Base-by-base conservation (phyloP, 2,113 vertebrate species). In the Sitta europaea region DNA sequence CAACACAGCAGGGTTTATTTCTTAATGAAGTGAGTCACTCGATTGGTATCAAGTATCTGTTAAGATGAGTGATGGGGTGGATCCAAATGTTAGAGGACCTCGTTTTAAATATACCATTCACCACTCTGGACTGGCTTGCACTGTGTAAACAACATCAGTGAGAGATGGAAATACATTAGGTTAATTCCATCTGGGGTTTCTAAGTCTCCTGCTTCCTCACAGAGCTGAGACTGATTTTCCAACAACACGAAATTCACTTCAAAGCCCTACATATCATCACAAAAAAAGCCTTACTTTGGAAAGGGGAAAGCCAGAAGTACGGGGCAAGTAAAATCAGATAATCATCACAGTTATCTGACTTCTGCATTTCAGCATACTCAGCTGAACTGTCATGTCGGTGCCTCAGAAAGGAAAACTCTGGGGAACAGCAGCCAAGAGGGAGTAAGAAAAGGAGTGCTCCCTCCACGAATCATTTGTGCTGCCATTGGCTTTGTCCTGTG, bases 21-120 rank as follows among this genome's bases (percentile, higher is more conserved):
- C 91, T 89, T 91, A 91, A 87, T 91, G 53, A 89, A 94, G 88
- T 85, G 93, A 96, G 48, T 95, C 87, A 91, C 84, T 91, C 45
- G 77, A 86, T 75, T 22, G 9, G 89, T 75, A 87, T 92, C 77
- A 61, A 90, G 66, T 87, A 77, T 92, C 94, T 87, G 53, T 81
- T 87, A 72, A 90, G 31, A 18, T 20, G 1, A 86, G 55, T 23
- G 88, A 71, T 45, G 31, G 76, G 76, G 61, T 81, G 91, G 73
- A 87, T 96, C 54, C 73, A 73, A 72, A 77, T 65, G 33, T 72
- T 94, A 81, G 87, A 87, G 71, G 73, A 66, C 27, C 47, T 72
- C 23, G 28, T 72, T 86, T 96, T 82, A 75, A 89, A 91, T 65
- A 68, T 58, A 81, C 50, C 61, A 59, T 63, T 94, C 80, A 79